Conservation (phyloP, 2,888 invertebrate genomes). For the Desoria tigrina region DNA sequence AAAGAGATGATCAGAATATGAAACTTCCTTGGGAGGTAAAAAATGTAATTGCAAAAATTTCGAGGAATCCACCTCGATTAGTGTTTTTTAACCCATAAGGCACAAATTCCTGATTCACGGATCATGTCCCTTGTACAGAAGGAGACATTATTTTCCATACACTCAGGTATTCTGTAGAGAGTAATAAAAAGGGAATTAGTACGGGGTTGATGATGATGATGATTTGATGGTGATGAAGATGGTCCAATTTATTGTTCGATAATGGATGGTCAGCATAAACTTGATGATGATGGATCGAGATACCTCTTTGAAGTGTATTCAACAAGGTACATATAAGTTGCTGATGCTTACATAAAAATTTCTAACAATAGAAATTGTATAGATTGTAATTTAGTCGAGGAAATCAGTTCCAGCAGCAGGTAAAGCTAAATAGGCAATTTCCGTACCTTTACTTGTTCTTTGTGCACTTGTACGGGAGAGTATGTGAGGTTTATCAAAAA, state of each 20-base stretch:
- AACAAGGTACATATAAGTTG: no score
- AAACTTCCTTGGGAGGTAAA: background rate
- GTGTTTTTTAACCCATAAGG: constrained; percentile 15
- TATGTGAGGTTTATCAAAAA: background rate
- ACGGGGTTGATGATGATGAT: background rate
- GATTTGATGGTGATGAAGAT: background rate
- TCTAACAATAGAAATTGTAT: constrained; percentile 4
- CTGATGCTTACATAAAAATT: background rate
- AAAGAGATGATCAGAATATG: no score
- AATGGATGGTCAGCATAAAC: constrained; percentile 17
- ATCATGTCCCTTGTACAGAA: constrained; percentile 5
- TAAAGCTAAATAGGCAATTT: background rate
- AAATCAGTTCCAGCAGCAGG: constrained; percentile 20
- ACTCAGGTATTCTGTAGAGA: background rate
- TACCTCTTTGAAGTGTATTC: background rate
- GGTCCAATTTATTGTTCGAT: constrained; percentile 19
- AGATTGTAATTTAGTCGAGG: constrained; percentile 9
- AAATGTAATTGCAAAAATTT: constrained; percentile 19
- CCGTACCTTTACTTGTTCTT: background rate
- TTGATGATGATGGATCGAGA: background rate
- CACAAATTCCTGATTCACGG: constrained; percentile 19
- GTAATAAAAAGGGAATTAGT: constrained; percentile 3
- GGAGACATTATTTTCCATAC: constrained; percentile 13
- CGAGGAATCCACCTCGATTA: constrained; percentile 20
- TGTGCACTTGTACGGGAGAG: background rate